These are phyloP conservation scores for Meleagris gallopavo DNA, from an alignment of 2,113 vertebrate genomes.

Conservation along the genomic window DNA sequence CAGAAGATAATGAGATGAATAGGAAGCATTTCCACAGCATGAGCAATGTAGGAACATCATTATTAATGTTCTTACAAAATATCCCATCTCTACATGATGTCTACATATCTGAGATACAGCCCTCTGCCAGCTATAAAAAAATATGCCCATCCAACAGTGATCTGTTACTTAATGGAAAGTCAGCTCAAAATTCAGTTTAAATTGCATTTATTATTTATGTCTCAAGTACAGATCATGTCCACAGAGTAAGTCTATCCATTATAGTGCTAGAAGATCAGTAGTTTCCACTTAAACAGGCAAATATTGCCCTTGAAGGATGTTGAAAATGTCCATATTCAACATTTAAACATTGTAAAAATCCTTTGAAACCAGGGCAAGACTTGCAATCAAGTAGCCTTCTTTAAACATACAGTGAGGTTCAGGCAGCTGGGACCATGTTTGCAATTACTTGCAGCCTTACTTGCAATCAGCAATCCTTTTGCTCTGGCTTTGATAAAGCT, in stretches of 20 bases:
- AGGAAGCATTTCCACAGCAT: slow-evolving; percentile 76
- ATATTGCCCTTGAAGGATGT: slow-evolving; percentile 1
- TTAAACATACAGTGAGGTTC: neutral
- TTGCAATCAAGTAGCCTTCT: neutral
- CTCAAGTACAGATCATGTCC: slow-evolving; percentile 26
- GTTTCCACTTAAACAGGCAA: slow-evolving; percentile 28
- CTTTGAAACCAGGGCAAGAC: slow-evolving; percentile 11
- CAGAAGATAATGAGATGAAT: slow-evolving; percentile 78
- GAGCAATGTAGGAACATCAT: slow-evolving; percentile 74
- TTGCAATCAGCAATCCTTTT: neutral
- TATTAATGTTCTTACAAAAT: slow-evolving; percentile 76
- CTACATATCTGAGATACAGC: slow-evolving; percentile 69
- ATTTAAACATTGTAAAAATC: slow-evolving; percentile 8
- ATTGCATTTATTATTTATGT: slow-evolving; percentile 75
- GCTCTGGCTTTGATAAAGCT: neutral
- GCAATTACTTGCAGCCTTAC: neutral
- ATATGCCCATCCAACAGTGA: slow-evolving; percentile 68
- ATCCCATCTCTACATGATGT: slow-evolving; percentile 74
- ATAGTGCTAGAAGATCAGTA: slow-evolving; percentile 10
- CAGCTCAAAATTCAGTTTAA: slow-evolving; percentile 73
- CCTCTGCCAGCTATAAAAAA: slow-evolving; percentile 73
- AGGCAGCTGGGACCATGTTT: neutral
- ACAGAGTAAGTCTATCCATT: slow-evolving; percentile 21
- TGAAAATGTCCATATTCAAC: neutral
- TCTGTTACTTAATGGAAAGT: slow-evolving; percentile 74